Evolutionary conservation across 2,797 vertebrate species (phyloP).

Genomic region (Aulostomus chinensis): DNA sequence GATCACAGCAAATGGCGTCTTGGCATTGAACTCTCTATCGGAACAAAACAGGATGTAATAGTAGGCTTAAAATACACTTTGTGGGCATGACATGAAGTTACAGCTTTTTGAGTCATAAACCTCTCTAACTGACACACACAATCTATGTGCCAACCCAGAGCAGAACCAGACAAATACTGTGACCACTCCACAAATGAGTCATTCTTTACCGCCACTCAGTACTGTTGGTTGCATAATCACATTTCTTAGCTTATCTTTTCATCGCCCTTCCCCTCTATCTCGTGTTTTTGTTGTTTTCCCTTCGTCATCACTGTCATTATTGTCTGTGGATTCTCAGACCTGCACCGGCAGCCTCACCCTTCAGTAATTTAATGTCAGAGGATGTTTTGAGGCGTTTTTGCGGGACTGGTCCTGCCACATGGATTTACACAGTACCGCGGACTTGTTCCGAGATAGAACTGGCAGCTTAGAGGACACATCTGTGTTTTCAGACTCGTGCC

Average conservation of each 20-base stretch:
- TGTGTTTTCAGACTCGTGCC: neutral
- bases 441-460: constrained; percentile 6
- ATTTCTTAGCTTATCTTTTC: constrained; percentile 39
- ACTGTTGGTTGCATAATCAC: constrained; percentile 24
- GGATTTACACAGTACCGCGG: constrained; percentile 9
- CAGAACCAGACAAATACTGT: constrained; percentile 19
- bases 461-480: neutral
- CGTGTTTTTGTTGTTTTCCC: constrained; percentile 11
- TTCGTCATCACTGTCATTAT: constrained; percentile 28
- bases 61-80: constrained; percentile 15
- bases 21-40: neutral
- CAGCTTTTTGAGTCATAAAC: constrained; percentile 20
- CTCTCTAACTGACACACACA: neutral
- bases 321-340: constrained; percentile 16
- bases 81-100: neutral
- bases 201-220: constrained; percentile 24
- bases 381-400: constrained; percentile 19
- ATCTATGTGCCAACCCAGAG: constrained; percentile 32
- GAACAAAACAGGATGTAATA: constrained; percentile 39
- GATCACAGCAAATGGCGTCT: constrained; percentile 14
- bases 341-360: constrained; percentile 5
- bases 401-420: constrained; percentile 9
- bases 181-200: constrained; percentile 43
- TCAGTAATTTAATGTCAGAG: constrained; percentile 50
- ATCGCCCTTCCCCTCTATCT: constrained; percentile 19